These are phyloP conservation scores for Brachionus calyciflorus DNA, from an alignment of 1,140 invertebrate genomes.

Conservation along the genomic window DNA sequence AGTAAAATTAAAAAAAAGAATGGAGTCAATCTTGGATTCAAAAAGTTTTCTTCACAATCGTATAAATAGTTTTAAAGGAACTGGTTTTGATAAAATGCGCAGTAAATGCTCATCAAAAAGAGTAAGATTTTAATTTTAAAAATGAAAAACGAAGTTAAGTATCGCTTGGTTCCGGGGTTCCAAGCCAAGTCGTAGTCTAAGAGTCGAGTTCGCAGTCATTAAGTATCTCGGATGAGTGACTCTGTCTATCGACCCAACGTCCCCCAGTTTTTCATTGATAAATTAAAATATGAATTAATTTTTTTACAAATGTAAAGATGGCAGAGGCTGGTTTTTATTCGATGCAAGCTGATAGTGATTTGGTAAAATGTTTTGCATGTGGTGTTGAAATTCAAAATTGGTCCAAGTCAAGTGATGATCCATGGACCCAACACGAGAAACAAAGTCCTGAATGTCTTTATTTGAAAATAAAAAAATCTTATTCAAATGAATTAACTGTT, in stretches of 20 bases:
- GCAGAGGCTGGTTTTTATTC: slow-evolving; percentile 43
- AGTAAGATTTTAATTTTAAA: not conserved
- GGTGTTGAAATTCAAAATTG: slow-evolving; percentile 28
- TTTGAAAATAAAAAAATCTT: slow-evolving; percentile 21
- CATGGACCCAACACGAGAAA: not conserved
- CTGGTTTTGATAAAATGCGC: slow-evolving; percentile 13
- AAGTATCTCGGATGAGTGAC: too few relatives aligned
- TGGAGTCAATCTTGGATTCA: not conserved
- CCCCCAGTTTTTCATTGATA: not conserved
- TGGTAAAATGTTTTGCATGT: slow-evolving; percentile 24
- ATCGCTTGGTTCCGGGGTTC: too few relatives aligned
- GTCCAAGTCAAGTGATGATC: slow-evolving; percentile 32
- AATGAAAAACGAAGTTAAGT: too few relatives aligned
- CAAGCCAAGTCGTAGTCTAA: too few relatives aligned
- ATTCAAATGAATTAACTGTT: not conserved
- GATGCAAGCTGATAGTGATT: not conserved
- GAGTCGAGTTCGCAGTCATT: too few relatives aligned
- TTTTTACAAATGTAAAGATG: not conserved
- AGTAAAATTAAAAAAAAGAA: not conserved
- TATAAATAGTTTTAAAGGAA: slow-evolving; percentile 24
- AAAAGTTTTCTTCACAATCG: not conserved
- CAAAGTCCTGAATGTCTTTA: slow-evolving; percentile 21
- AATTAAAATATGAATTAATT: not conserved
- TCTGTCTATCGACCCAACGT: not conserved
- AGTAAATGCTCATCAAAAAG: slow-evolving; percentile 3